Evolutionary conservation across 2,113 vertebrate species (phyloP).

Genomic region (Grammomys dolichurus): DNA sequence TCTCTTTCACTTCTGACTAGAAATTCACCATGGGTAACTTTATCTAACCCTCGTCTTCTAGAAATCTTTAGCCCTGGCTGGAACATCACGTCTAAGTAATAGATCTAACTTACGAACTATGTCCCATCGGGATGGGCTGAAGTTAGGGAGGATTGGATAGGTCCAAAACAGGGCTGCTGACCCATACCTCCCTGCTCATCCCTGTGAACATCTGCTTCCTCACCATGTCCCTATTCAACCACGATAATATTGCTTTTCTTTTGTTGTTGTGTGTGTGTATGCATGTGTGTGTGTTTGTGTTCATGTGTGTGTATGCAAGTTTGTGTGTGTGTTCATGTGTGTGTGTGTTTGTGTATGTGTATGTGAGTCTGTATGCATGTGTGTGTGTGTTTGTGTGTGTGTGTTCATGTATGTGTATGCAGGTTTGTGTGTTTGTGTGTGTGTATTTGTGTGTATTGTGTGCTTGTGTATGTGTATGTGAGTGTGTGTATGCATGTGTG

Average conservation of each 20-base stretch:
- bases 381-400: background rate
- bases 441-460: background rate
- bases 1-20: background rate
- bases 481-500: too few species aligned
- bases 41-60: background rate
- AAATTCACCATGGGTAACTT: background rate
- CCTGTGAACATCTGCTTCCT: background rate
- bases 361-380: too few species aligned
- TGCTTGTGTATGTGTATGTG: background rate
- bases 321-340: too few species aligned
- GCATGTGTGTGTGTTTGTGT: too few species aligned
- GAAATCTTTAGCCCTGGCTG: background rate
- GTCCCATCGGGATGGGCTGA: background rate
- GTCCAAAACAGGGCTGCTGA: background rate
- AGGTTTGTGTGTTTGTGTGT: too few species aligned
- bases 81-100: background rate
- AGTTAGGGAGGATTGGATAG: background rate
- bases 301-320: too few species aligned
- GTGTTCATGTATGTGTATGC: background rate
- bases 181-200: background rate
- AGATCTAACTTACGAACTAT: background rate
- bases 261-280: background rate
- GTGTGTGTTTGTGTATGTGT: too few species aligned
- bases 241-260: background rate
- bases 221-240: fast-evolving